Conservation (phyloP, 2,888 invertebrate species). For the Sericinus montela region DNA sequence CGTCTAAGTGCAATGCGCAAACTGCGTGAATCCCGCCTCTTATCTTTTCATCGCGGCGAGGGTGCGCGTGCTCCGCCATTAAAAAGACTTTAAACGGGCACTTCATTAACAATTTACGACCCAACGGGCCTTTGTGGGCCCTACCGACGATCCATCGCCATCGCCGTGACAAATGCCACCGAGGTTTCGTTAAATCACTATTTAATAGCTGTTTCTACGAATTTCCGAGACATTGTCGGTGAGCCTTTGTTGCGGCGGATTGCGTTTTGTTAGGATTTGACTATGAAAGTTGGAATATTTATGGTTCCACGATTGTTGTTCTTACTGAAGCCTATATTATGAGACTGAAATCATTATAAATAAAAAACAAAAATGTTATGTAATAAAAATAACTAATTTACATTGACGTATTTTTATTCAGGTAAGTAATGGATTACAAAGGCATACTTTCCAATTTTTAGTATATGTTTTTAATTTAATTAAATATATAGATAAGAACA, state of each 20-base stretch:
- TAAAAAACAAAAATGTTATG: too few relatives aligned
- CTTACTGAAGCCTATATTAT: too few relatives aligned
- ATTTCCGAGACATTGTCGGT: slow-evolving; percentile 14
- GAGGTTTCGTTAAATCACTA: slow-evolving; percentile 32
- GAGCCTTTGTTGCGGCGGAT: slow-evolving; percentile 8
- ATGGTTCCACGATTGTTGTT: not conserved
- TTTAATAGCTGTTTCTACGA: slow-evolving; percentile 30
- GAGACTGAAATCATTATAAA: too few relatives aligned
- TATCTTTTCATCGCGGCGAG: not conserved
- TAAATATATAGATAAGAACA: too few relatives aligned
- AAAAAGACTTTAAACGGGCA: slow-evolving; percentile 37
- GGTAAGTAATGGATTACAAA: too few relatives aligned
- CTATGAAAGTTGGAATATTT: slow-evolving; percentile 1
- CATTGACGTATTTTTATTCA: too few relatives aligned
- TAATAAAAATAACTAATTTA: too few relatives aligned
- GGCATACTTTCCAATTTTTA: too few relatives aligned
- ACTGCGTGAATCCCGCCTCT: not conserved
- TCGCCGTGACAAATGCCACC: slow-evolving; percentile 42
- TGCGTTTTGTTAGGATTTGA: slow-evolving; percentile 11
- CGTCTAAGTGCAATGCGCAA: not conserved
- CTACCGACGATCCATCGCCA: slow-evolving; percentile 29
- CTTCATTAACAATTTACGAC: slow-evolving; percentile 58
- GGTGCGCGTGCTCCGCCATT: slow-evolving; percentile 23
- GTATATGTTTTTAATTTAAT: too few relatives aligned
- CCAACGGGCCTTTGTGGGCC: slow-evolving; percentile 37